phyloP scores from a whole-genome alignment of 2,113 vertebrate genomes.

The Myotis lucifugus region DNA sequence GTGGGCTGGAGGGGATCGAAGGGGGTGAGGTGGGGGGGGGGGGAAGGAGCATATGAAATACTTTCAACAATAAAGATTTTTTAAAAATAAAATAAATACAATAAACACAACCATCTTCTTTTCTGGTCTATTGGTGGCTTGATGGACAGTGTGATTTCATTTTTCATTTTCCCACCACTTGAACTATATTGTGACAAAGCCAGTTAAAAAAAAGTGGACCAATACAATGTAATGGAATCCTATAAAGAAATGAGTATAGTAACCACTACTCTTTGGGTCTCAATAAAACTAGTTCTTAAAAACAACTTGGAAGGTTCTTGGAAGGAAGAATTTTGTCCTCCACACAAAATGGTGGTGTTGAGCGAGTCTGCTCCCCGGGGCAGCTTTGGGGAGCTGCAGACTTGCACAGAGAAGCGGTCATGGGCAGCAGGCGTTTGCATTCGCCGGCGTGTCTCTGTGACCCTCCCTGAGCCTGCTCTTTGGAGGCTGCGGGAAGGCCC shows the following conservation, averaged over 20 bases:
- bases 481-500: not conserved
- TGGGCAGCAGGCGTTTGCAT: not conserved
- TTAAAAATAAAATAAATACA: not conserved
- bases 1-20: no score
- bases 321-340: not conserved
- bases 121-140: not conserved
- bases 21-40: no score
- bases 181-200: not conserved
- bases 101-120: not conserved
- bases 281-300: not conserved
- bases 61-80: no score
- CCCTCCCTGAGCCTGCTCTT: not conserved
- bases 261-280: not conserved
- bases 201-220: not conserved
- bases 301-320: not conserved
- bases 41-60: no score
- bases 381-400: not conserved
- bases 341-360: not conserved
- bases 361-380: not conserved
- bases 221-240: not conserved
- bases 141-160: not conserved
- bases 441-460: not conserved
- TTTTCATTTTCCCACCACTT: not conserved
- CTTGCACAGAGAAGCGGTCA: not conserved
- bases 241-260: not conserved